These are phyloP conservation scores for Pristionchus japonicus DNA, from an alignment of 2,888 invertebrate genomes.

Conservation along the genomic window DNA sequence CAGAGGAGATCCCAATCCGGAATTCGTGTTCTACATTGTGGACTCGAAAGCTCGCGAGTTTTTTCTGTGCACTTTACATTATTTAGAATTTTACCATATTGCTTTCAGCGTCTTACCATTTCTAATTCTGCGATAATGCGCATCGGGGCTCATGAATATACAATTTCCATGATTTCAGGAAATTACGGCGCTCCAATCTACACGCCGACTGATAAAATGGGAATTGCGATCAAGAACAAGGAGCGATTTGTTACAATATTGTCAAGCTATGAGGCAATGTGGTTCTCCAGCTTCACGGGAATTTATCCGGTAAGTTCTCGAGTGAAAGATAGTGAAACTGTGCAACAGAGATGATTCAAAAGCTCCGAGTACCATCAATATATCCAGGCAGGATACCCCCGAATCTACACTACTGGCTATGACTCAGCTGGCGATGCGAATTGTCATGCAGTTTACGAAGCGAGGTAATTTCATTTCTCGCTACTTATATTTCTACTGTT, in stretches of 20 bases:
- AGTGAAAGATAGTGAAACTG: no score
- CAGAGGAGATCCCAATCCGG: background rate
- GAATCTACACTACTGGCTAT: background rate
- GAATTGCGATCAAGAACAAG: background rate
- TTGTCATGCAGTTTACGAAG: background rate
- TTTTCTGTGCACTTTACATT: background rate
- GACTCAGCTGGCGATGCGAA: background rate
- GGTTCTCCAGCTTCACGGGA: background rate
- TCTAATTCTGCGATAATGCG: no score
- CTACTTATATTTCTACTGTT: no score
- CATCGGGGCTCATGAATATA: no score
- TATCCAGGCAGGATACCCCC: background rate
- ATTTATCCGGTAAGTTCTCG: background rate
- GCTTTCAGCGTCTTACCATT: no score
- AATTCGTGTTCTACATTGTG: background rate
- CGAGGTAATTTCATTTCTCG: background rate
- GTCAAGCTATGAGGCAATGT: background rate
- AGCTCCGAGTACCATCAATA: no score
- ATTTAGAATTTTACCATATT: no score
- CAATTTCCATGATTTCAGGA: background rate
- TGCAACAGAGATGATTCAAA: no score
- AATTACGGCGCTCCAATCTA: background rate
- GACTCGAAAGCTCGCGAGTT: background rate
- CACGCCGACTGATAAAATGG: background rate
- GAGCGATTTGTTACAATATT: background rate